Percentiles rank a stretch among this genome's conserved stretches.
These are phyloP conservation scores for Medauroidea extradentata DNA, from an alignment of 1,140 invertebrate species.

Conservation along the genomic window DNA sequence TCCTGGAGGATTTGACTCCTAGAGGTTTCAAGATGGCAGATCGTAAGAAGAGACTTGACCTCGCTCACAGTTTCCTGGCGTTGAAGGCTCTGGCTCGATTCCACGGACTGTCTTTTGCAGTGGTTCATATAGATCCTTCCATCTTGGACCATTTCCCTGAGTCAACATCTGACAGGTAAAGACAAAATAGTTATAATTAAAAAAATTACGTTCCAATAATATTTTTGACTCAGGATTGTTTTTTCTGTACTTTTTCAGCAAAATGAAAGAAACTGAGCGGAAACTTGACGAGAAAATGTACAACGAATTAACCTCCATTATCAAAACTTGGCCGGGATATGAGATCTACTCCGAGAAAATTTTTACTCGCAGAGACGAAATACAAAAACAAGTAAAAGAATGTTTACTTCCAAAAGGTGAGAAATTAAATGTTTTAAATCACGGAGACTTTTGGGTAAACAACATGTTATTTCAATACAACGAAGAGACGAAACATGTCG, in stretches of 20 bases:
- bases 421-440: constrained; percentile 37
- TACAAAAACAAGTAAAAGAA: neutral
- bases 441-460: constrained; percentile 53
- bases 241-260: no score
- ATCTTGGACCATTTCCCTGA: neutral
- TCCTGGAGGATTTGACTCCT: constrained; percentile 15
- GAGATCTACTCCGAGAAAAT: neutral
- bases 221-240: no score
- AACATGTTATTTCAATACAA: constrained; percentile 48
- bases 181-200: no score
- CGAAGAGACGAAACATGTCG: constrained; percentile 14
- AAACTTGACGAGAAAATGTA: neutral
- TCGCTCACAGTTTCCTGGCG: constrained; percentile 11
- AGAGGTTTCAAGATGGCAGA: constrained; percentile 20
- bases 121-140: neutral
- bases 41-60: constrained; percentile 16
- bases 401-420: neutral
- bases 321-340: constrained; percentile 4
- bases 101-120: constrained; percentile 42
- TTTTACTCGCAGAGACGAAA: neutral
- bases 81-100: constrained; percentile 13
- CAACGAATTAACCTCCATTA: neutral
- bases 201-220: no score
- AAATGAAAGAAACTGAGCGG: no score
- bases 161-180: neutral